These are phyloP conservation scores for Endotricha flammealis DNA, from an alignment of 2,888 invertebrate genomes.

Conservation along the genomic window DNA sequence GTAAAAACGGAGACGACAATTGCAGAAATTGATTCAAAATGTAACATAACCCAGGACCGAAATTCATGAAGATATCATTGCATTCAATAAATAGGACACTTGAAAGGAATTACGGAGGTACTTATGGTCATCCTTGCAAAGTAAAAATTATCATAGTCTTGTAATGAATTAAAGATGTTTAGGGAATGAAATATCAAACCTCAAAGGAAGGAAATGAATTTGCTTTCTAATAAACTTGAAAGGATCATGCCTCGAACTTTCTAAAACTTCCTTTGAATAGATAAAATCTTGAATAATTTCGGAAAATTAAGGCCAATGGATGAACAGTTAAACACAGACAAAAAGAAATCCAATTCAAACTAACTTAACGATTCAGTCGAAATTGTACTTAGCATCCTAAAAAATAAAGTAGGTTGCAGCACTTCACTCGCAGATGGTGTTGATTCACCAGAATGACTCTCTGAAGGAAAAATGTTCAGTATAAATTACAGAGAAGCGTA, in stretches of 20 bases:
- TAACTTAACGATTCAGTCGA: conserved; percentile 59
- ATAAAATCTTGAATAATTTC: background rate
- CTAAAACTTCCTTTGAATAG: background rate
- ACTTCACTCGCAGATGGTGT: conserved; percentile 37
- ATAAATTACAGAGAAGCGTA: background rate
- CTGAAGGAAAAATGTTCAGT: conserved; percentile 33
- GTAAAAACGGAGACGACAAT: too few species aligned
- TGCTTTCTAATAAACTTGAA: too few species aligned
- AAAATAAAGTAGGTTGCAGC: conserved; percentile 46
- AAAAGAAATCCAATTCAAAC: conserved; percentile 24
- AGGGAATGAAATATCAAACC: too few species aligned
- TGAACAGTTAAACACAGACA: background rate
- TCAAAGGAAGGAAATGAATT: too few species aligned
- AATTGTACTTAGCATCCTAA: conserved; percentile 68
- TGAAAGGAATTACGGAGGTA: too few species aligned
- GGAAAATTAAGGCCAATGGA: conserved; percentile 1
- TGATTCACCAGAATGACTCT: conserved; percentile 43
- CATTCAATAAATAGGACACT: too few species aligned
- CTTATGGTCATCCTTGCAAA: too few species aligned
- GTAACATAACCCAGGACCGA: too few species aligned
- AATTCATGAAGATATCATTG: too few species aligned
- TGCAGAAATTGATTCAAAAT: too few species aligned
- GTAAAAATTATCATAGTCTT: too few species aligned
- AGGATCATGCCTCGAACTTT: background rate
- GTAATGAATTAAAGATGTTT: too few species aligned